phyloP scores from a whole-genome alignment of 2,888 invertebrate genomes.

The Melanargia galathea region DNA sequence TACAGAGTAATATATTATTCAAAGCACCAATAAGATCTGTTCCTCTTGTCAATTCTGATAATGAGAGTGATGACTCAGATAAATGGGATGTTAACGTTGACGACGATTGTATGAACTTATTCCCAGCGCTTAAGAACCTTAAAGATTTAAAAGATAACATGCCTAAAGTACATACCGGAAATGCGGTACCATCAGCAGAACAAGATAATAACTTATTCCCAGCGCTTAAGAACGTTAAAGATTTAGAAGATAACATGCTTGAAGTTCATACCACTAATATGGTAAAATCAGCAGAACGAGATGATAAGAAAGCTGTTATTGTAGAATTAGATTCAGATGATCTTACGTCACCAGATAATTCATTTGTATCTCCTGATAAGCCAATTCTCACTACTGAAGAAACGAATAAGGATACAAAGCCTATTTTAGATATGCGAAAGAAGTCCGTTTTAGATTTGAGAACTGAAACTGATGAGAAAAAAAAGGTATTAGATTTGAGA shows the following conservation, averaged over 20 bases:
- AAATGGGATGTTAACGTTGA: constrained; percentile 55
- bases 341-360: constrained; percentile 44
- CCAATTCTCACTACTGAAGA: not conserved
- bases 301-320: constrained; percentile 5
- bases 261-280: no score
- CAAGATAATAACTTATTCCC: constrained; percentile 5
- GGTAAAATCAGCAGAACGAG: no score
- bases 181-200: not conserved
- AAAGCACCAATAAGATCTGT: constrained; percentile 56
- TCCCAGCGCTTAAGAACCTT: constrained; percentile 18
- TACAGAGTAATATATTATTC: constrained; percentile 34
- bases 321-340: constrained; percentile 54
- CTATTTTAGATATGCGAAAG: not conserved
- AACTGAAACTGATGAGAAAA: not conserved
- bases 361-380: constrained; percentile 27
- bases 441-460: not conserved
- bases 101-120: constrained; percentile 43
- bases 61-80: constrained; percentile 46
- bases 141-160: constrained; percentile 13
- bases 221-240: not conserved
- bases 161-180: not conserved
- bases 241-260: not conserved
- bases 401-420: not conserved
- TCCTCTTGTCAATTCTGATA: constrained; percentile 56
- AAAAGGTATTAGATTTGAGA: constrained; percentile 3